These are phyloP conservation scores for Drosophila austrosaltans DNA, from an alignment of 2,888 invertebrate genomes.

Conservation along the genomic window DNA sequence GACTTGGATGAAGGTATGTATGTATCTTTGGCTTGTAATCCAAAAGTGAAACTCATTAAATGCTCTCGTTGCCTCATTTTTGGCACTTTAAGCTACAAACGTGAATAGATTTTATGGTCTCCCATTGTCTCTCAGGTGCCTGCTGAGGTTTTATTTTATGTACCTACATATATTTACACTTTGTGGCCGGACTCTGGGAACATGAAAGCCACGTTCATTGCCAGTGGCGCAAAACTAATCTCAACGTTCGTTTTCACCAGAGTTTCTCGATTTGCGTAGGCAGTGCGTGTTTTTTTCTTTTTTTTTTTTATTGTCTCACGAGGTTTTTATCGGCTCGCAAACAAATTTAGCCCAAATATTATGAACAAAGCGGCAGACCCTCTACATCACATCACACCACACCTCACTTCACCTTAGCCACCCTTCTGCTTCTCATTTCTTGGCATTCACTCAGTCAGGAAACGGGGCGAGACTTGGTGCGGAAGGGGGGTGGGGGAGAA, in stretches of 20 bases:
- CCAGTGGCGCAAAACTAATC: constrained; percentile 52
- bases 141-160: constrained; percentile 41
- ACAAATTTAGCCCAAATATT: constrained; percentile 53
- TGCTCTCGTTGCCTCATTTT: constrained; percentile 9
- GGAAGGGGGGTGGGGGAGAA: constrained; percentile 18
- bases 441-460: background rate
- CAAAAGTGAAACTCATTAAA: constrained; percentile 37
- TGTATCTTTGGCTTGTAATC: too few relatives aligned
- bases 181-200: constrained; percentile 2
- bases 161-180: constrained; percentile 22
- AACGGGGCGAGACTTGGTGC: background rate
- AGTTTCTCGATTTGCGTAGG: constrained; percentile 22
- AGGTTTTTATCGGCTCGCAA: constrained; percentile 61
- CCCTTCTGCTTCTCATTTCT: constrained; percentile 1
- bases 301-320: constrained; percentile 58
- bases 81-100: constrained; percentile 38
- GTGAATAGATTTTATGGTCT: constrained; percentile 51
- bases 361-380: constrained; percentile 27
- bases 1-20: constrained; percentile 92
- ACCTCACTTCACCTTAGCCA: background rate
- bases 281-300: constrained; percentile 20
- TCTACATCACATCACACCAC: background rate
- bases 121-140: constrained; percentile 53
- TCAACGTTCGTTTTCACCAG: constrained; percentile 37
- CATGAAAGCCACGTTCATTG: background rate